Base-by-base conservation (phyloP, 2,888 invertebrate species). In the Protodeltote pygarga region DNA sequence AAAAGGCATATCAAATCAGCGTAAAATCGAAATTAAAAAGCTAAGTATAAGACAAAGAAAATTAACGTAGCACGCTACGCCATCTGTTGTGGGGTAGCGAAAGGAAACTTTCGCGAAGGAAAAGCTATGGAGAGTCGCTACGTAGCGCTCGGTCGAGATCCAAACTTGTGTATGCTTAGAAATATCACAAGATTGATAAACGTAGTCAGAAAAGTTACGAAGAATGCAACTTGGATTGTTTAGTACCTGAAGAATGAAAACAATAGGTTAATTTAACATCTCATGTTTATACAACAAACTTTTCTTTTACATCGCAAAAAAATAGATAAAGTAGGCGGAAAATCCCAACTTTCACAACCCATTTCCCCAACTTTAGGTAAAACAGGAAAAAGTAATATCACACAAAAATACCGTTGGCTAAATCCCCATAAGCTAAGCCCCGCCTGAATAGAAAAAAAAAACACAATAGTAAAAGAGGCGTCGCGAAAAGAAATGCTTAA, bases 391-490 rank as follows among this genome's bases (percentile, higher is more conserved):
- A 82, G 62, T 65, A 60, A 71, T 83, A 77, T 77, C 75, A 69
- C 72, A 58, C 40, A 70, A 74, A 83, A 79, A 81, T 73, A 74
- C 83, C 79, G 84, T 82, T 87, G 83, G 87, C 80, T 84, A 83
- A 79, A 49, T 41, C 89, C 87, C 86, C 85, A 83, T 83, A 70
- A 74, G 77, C 75, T 81, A 88, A 89, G 89, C 90, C 84, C 83
- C 91, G 91, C 91, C 91, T 90, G 85, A 79, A 75, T 67, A 70
- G 69, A 79, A 89, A 85, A 85, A 85, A 89, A 89, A 87, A 83
- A 77, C 79, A 77, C 77, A 78, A 84, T 82, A 85, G 83, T 79
- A 77, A 83, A 83, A 85, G 86, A 90, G 92, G 92, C 90, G 91
- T 85, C 75, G 71, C 79, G 80, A 83, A 89, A 89, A 89, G 85